phyloP scores from a whole-genome alignment of 1,140 invertebrate species.

The Solenopsis fugax region DNA sequence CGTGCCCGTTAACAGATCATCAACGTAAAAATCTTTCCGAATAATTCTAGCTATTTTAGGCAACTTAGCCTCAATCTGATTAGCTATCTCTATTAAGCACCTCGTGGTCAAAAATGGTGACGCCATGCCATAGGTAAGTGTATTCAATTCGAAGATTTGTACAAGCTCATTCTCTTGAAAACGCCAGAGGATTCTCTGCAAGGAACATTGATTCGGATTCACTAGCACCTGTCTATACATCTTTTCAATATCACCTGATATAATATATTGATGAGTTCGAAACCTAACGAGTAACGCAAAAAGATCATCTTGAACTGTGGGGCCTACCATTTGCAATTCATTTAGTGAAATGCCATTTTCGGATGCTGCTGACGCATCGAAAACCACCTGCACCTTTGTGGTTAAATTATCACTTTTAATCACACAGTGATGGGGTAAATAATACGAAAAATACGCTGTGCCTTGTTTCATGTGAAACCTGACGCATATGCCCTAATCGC shows the following conservation, averaged over 20 bases:
- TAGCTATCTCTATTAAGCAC: no score
- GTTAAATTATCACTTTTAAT: not conserved
- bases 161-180: not conserved
- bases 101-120: no score
- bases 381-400: not conserved
- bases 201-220: not conserved
- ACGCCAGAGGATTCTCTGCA: slow-evolving; percentile 5
- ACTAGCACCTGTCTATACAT: not conserved
- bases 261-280: no score
- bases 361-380: not conserved
- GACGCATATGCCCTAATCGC: not conserved
- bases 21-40: no score
- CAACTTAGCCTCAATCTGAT: no score
- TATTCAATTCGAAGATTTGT: not conserved
- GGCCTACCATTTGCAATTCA: not conserved
- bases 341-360: slow-evolving; percentile 1
- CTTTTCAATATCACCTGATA: slow-evolving; percentile 1
- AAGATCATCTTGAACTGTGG: not conserved
- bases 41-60: no score
- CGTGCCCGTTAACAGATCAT: no score
- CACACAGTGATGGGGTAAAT: not conserved
- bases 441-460: no score
- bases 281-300: not conserved
- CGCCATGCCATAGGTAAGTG: not conserved
- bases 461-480: no score